phyloP scores from a whole-genome alignment of 2,113 vertebrate genomes.

The Microtus pennsylvanicus region DNA sequence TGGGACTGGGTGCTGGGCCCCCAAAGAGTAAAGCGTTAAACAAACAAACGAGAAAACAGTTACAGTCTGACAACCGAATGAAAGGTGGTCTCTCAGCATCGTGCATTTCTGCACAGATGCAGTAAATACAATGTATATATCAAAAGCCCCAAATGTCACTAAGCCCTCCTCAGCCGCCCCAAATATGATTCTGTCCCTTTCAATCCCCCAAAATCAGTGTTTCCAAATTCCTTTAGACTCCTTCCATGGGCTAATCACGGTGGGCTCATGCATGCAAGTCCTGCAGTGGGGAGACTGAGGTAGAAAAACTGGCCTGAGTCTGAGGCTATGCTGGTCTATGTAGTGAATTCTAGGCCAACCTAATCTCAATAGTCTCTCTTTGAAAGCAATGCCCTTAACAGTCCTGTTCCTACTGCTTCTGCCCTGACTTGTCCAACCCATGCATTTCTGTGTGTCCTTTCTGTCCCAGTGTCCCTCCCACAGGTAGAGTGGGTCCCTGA shows the following conservation, averaged over 20 bases:
- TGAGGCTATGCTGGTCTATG: neutral
- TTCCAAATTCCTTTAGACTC: neutral
- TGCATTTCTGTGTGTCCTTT: neutral
- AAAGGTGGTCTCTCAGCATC: too few relatives aligned
- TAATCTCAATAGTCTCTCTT: too few relatives aligned
- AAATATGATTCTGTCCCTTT: neutral
- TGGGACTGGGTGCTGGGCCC: neutral
- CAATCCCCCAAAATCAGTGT: rapidly evolving
- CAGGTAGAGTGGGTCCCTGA: neutral
- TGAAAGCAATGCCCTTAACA: neutral
- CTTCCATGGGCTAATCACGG: neutral
- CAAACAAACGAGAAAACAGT: too few relatives aligned
- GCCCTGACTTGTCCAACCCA: neutral
- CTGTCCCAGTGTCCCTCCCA: rapidly evolving
- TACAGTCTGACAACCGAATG: neutral
- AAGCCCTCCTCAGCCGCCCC: neutral
- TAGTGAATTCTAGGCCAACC: neutral
- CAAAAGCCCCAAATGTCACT: neutral
- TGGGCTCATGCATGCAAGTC: too few relatives aligned
- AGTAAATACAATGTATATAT: neutral
- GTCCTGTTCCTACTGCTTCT: neutral
- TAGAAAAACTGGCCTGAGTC: neutral
- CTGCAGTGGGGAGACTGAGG: neutral
- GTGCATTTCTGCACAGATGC: neutral
- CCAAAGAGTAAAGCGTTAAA: neutral